A percentile compares a stretch with the other conserved stretches of the same genome.
Conservation (phyloP, 1,140 invertebrate species). For the Bombus ignitus region DNA sequence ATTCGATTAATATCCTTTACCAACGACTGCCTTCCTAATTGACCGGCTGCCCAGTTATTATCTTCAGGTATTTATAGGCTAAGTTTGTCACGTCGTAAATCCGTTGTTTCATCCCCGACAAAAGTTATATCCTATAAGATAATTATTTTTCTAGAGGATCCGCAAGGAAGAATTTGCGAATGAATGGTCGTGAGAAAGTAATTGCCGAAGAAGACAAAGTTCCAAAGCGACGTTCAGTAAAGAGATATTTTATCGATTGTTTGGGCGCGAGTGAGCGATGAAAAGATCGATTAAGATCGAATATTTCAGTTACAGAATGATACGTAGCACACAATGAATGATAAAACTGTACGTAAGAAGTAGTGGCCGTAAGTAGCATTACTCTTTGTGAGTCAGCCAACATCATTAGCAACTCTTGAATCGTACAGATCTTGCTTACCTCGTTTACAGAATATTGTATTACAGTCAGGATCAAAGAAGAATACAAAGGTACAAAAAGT, state of each 20-base stretch:
- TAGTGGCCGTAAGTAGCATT: conserved; percentile 1
- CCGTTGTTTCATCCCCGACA: not conserved
- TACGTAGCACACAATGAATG: not conserved
- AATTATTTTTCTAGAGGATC: not conserved
- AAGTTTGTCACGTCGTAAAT: conserved; percentile 5
- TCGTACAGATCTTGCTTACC: too few relatives aligned
- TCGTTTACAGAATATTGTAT: not conserved
- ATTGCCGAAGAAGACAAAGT: too few relatives aligned
- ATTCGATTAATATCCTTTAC: conserved; percentile 3
- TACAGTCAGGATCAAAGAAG: not conserved
- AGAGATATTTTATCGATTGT: not conserved
- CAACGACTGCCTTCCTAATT: not conserved
- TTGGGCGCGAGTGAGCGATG: not conserved
- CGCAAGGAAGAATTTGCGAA: too few relatives aligned
- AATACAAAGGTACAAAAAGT: not conserved
- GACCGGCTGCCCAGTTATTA: not conserved
- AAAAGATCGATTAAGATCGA: not conserved
- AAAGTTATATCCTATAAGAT: not conserved
- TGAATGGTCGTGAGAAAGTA: not conserved
- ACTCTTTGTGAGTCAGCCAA: not conserved
- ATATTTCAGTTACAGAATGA: not conserved
- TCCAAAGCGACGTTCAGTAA: too few relatives aligned
- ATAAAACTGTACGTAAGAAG: not conserved
- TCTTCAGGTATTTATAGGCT: conserved; percentile 12
- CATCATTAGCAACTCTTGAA: not conserved